Percentiles rank a stretch among this genome's conserved stretches.
phyloP scores from a whole-genome alignment of 2,797 vertebrate species.

The Miichthys miiuy region DNA sequence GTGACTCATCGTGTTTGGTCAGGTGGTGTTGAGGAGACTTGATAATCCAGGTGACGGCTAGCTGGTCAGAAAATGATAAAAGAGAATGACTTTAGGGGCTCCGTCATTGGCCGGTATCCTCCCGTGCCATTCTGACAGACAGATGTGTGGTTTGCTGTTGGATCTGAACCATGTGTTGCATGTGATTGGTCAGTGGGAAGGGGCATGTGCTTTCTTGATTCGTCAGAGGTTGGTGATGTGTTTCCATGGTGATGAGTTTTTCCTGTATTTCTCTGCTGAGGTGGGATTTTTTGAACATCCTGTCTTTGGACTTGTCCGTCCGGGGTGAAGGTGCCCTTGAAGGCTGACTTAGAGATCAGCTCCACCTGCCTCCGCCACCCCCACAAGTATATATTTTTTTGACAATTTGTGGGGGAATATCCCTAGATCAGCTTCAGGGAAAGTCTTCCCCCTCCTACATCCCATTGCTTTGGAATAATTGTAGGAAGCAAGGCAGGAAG shows the following conservation, averaged over 20 bases:
- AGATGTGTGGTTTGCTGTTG: constrained; percentile 32
- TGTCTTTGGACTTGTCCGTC: constrained; percentile 16
- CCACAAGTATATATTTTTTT: constrained; percentile 34
- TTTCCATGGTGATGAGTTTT: constrained; percentile 43
- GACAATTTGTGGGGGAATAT: constrained; percentile 20
- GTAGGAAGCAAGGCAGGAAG: constrained; percentile 57
- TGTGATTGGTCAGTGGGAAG: constrained; percentile 42
- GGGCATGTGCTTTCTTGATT: constrained; percentile 71
- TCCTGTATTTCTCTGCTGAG: constrained; percentile 44
- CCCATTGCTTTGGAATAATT: constrained; percentile 57
- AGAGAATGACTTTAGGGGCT: constrained; percentile 24
- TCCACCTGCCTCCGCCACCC: constrained; percentile 6
- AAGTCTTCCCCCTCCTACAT: constrained; percentile 44
- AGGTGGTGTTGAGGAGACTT: constrained; percentile 39
- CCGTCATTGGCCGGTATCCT: constrained; percentile 15
- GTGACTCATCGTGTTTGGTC: constrained; percentile 25
- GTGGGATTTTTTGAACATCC: constrained; percentile 39
- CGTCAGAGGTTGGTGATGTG: neutral
- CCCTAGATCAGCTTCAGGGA: constrained; percentile 35
- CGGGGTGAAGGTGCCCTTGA: constrained; percentile 37
- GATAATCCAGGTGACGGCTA: constrained; percentile 32
- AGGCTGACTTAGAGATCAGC: constrained; percentile 37
- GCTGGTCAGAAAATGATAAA: constrained; percentile 36
- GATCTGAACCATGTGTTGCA: constrained; percentile 28
- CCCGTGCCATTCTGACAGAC: constrained; percentile 14